phyloP scores from a whole-genome alignment of 2,113 vertebrate genomes.

The Channa argus region DNA sequence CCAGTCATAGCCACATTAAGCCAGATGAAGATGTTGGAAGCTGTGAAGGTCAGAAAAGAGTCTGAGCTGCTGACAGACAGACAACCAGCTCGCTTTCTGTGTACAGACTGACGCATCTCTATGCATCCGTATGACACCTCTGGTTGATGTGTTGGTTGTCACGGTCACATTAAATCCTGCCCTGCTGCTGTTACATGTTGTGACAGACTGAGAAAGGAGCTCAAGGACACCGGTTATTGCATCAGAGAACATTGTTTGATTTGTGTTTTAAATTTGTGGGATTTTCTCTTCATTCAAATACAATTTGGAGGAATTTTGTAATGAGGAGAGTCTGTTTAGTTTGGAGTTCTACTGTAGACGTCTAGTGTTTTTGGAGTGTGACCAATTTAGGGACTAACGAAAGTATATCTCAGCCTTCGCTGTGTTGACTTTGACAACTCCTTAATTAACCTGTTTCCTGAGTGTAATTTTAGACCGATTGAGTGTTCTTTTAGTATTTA shows the following conservation, averaged over 20 bases:
- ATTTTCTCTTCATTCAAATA: neutral
- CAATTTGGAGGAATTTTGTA: neutral
- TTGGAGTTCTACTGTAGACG: neutral
- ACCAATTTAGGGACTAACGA: neutral
- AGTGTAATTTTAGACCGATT: neutral
- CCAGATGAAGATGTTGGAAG: constrained; percentile 13
- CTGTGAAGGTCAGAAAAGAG: constrained; percentile 22
- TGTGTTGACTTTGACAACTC: neutral
- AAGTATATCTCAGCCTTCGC: neutral
- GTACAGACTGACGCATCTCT: constrained; percentile 8
- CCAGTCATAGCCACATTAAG: constrained; percentile 1
- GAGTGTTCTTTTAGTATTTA: neutral
- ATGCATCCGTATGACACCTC: constrained; percentile 31
- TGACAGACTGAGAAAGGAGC: constrained; percentile 2
- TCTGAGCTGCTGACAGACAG: constrained; percentile 35
- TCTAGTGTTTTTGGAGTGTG: neutral
- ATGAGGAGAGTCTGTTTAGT: neutral
- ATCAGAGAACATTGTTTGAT: constrained; percentile 1
- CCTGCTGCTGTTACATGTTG: constrained; percentile 20
- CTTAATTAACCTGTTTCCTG: neutral
- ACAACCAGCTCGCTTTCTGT: constrained; percentile 21
- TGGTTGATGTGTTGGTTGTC: constrained; percentile 23
- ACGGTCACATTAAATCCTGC: constrained; percentile 19
- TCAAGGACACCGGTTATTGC: neutral
- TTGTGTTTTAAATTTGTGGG: constrained; percentile 10